phyloP scores from a whole-genome alignment of 2,888 invertebrate species.

The Trichogramma dendrolimi region DNA sequence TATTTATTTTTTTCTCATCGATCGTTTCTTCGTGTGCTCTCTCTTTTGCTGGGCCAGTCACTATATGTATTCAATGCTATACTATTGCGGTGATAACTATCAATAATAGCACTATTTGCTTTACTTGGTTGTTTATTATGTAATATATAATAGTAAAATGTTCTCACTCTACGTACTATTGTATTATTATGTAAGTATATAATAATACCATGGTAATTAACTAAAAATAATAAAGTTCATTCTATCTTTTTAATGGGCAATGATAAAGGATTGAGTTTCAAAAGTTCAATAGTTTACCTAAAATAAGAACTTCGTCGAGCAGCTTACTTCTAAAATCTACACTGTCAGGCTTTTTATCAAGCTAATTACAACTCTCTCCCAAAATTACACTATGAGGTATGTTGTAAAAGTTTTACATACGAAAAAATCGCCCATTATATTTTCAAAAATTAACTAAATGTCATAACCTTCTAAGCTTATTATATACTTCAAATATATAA shows the following conservation, averaged over 20 bases:
- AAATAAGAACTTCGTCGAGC: conserved; percentile 29
- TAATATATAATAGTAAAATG: conserved; percentile 16
- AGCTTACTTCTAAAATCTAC: conserved; percentile 33
- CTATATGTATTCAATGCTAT: conserved; percentile 25
- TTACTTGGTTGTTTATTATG: conserved; percentile 22
- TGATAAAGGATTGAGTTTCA: not conserved
- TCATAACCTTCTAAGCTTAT: conserved; percentile 20
- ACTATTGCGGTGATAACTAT: conserved; percentile 26
- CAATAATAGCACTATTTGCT: conserved; percentile 24
- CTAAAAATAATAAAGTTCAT: not conserved
- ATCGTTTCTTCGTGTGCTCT: conserved; percentile 22
- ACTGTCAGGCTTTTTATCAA: conserved; percentile 21
- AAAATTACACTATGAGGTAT: no score
- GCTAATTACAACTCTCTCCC: no score
- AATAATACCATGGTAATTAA: conserved; percentile 12
- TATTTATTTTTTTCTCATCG: conserved; percentile 5
- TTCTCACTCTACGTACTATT: conserved; percentile 22
- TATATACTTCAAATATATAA: conserved; percentile 8
- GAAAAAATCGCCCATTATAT: conserved; percentile 19
- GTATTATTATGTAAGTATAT: conserved; percentile 18
- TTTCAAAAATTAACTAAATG: conserved; percentile 20
- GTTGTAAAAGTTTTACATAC: not conserved
- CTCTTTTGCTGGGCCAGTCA: conserved; percentile 32
- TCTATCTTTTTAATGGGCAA: not conserved
- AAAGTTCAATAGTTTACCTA: conserved; percentile 25